A percentile compares a stretch with the other conserved stretches of the same genome.
Conservation (phyloP, 1,140 invertebrate species). For the Bombus impatiens region DNA sequence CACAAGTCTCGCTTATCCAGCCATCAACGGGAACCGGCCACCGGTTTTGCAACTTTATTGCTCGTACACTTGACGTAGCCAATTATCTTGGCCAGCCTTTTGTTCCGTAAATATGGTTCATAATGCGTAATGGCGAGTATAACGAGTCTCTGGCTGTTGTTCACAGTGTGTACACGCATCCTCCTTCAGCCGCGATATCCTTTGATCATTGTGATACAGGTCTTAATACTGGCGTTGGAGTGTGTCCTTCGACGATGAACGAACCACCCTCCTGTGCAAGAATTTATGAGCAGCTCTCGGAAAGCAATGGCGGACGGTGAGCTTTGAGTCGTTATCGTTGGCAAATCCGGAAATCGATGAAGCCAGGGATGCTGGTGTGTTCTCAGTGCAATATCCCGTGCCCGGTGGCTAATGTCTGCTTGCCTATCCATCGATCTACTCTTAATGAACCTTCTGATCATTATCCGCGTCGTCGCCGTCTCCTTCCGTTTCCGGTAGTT, state of each 20-base stretch:
- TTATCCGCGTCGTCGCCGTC: conserved; percentile 43
- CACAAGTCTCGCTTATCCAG: neutral
- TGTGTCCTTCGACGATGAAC: conserved; percentile 17
- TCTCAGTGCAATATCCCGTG: conserved; percentile 17
- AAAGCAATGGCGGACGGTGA: conserved; percentile 11
- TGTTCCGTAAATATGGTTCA: neutral
- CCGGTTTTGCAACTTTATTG: neutral
- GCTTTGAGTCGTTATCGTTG: conserved; percentile 44
- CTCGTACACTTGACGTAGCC: neutral
- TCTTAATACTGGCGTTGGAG: neutral
- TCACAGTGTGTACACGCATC: neutral
- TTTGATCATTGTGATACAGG: conserved; percentile 32
- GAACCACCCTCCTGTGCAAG: neutral
- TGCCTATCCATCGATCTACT: conserved; percentile 50
- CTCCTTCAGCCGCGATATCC: neutral
- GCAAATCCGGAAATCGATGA: conserved; percentile 53
- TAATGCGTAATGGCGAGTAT: neutral
- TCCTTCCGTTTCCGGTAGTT: conserved; percentile 36
- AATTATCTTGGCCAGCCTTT: neutral
- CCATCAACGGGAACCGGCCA: neutral
- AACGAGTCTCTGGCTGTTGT: neutral
- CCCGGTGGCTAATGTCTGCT: conserved; percentile 42
- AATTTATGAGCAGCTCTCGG: conserved; percentile 26
- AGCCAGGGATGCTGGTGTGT: conserved; percentile 23
- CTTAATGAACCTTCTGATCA: conserved; percentile 55